phyloP scores from a whole-genome alignment of 2,888 invertebrate species.

The Zootermopsis nevadensis region DNA sequence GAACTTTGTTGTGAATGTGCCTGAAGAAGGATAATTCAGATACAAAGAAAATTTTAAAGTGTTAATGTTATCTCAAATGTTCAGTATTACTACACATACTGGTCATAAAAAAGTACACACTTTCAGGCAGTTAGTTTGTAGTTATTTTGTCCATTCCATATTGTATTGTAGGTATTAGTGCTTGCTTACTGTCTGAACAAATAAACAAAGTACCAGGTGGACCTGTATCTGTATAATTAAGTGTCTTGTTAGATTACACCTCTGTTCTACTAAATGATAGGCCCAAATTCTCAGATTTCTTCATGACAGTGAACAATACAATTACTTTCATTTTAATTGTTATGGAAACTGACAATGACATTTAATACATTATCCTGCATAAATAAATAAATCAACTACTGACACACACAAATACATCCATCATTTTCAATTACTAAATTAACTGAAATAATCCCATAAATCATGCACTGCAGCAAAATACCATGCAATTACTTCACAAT shows the following conservation, averaged over 20 bases:
- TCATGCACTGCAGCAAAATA: background rate
- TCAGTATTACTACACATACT: no score
- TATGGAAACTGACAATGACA: background rate
- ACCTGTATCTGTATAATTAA: background rate
- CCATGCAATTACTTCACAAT: background rate
- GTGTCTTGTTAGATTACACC: background rate
- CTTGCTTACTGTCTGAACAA: background rate
- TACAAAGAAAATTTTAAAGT: no score
- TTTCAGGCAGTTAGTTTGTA: no score
- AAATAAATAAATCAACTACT: background rate
- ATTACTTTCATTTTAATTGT: background rate
- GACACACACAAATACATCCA: background rate
- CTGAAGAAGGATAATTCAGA: no score
- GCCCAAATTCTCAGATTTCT: background rate
- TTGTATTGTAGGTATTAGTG: background rate
- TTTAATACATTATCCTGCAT: background rate
- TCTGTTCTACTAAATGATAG: background rate
- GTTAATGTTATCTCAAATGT: no score
- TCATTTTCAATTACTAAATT: background rate
- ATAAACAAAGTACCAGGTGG: background rate
- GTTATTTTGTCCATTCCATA: no score
- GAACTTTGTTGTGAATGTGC: no score
- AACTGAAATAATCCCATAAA: background rate
- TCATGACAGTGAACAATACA: no score
- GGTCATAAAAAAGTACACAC: no score